These are phyloP conservation scores for Zaprionus inermis DNA, from an alignment of 1,140 invertebrate species.

Conservation along the genomic window DNA sequence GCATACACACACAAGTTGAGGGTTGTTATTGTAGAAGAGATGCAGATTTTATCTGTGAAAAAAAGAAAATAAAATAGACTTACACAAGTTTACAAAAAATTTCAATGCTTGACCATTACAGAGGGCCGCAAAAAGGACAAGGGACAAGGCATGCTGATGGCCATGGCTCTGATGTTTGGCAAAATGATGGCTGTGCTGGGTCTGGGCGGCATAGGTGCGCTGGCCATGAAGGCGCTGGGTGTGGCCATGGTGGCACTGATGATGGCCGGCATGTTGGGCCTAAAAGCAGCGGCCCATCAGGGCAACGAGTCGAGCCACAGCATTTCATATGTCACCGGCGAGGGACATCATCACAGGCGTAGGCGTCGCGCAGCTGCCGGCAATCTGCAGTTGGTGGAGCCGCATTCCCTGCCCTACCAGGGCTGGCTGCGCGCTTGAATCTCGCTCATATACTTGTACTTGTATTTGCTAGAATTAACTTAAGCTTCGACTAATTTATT, in stretches of 20 bases:
- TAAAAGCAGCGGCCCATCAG: slow-evolving; percentile 88
- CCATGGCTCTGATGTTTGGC: slow-evolving; percentile 90
- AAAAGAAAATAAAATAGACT: neutral
- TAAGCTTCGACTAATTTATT: slow-evolving; percentile 63
- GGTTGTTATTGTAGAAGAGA: neutral
- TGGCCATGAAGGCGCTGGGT: slow-evolving; percentile 89
- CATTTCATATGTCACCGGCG: slow-evolving; percentile 88
- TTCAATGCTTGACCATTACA: slow-evolving; percentile 56
- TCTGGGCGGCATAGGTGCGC: slow-evolving; percentile 88
- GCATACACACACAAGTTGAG: neutral
- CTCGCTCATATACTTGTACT: slow-evolving; percentile 22
- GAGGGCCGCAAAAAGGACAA: slow-evolving; percentile 86
- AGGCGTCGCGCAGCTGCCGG: slow-evolving; percentile 75
- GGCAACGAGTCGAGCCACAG: slow-evolving; percentile 87
- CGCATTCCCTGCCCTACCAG: slow-evolving; percentile 86
- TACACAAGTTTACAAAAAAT: slow-evolving; percentile 31
- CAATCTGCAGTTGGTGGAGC: slow-evolving; percentile 40
- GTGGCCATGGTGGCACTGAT: slow-evolving; percentile 89
- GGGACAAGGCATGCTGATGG: slow-evolving; percentile 85
- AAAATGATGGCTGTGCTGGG: slow-evolving; percentile 89
- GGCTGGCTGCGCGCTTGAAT: slow-evolving; percentile 84
- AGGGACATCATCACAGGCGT: slow-evolving; percentile 86
- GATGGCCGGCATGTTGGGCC: slow-evolving; percentile 89
- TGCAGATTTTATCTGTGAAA: neutral
- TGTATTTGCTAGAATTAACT: slow-evolving; percentile 43